Base-by-base conservation (phyloP, 2,113 vertebrate species). In the Ancistrus triradiatus region DNA sequence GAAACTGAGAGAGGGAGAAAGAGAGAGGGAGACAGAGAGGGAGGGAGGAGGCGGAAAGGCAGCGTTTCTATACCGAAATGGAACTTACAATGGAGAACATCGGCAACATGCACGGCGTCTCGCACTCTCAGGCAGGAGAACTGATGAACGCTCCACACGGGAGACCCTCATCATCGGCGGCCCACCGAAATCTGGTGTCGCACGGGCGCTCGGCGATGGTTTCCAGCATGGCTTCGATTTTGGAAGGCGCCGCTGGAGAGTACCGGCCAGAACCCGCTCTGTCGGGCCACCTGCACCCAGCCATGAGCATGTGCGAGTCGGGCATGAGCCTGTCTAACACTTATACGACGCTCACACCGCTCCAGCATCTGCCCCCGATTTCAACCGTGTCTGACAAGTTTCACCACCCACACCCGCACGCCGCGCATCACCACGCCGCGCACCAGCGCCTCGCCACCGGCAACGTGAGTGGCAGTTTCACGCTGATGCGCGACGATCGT, bases 351-450 rank as follows among this genome's bases (percentile, higher is more conserved):
- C 90, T 97, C 64, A 94, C 95, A 10, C 95, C 95, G 1, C 90
- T 98, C 63, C 95, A 98, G 88, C 95, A 96, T 84, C 89, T 97
- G 81, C 95, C 95, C 58, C 93, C 95, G 1, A 95, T 97, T 69
- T 92, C 95, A 55, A 92, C 91, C 33, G 95, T 97, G 35, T 92
- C 95, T 6, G 95, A 98, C 79, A 98, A 98, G 90, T 98, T 98
- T 77, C 95, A 95, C 81, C 94, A 91, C 69, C 89, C 92, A 27
- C 89, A 87, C 63, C 78, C 79, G 52, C 93, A 93, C 43, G 87
- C 93, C 43, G 87, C 93, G 35, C 93, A 91, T 42, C 91, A 94
- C 76, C 90, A 92, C 24, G 90, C 90, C 40, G 84, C 89, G 63
- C 94, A 95, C 65, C 93, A 93, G 75, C 92, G 93, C 68, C 83